Conservation (phyloP, 2,888 invertebrate genomes). For the Amaurobius ferox region DNA sequence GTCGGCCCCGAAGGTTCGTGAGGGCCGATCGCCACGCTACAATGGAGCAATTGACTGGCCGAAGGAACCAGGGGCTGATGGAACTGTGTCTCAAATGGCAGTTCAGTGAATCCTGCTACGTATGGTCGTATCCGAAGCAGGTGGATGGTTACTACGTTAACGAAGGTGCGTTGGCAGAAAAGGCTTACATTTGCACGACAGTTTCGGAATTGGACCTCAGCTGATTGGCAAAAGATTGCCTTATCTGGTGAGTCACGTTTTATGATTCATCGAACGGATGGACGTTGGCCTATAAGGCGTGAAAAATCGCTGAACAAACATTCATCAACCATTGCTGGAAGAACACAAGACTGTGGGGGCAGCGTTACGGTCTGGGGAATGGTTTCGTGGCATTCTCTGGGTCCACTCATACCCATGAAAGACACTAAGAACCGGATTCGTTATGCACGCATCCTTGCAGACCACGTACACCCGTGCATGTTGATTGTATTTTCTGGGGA, state of each 20-base stretch:
- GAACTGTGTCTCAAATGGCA: neutral
- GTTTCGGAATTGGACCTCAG: neutral
- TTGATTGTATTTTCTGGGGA: neutral
- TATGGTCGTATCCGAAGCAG: neutral
- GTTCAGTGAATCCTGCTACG: neutral
- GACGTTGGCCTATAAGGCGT: neutral
- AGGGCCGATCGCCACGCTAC: neutral
- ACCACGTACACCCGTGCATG: neutral
- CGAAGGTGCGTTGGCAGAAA: neutral
- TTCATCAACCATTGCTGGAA: neutral
- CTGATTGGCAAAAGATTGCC: no score
- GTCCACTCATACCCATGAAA: neutral
- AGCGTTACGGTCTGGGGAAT: neutral
- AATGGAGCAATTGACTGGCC: neutral
- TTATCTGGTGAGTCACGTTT: neutral
- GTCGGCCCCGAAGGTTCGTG: neutral
- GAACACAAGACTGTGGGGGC: neutral
- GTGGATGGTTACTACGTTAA: neutral
- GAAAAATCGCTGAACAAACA: neutral
- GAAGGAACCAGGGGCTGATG: neutral
- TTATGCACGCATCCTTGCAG: neutral
- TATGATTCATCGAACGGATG: neutral
- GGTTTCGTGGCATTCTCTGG: neutral
- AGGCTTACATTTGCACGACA: neutral
- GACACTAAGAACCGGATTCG: neutral